Percentiles rank a stretch among this genome's conserved stretches.
These are phyloP conservation scores for Balearica regulorum DNA, from an alignment of 2,797 vertebrate genomes.

Conservation along the genomic window DNA sequence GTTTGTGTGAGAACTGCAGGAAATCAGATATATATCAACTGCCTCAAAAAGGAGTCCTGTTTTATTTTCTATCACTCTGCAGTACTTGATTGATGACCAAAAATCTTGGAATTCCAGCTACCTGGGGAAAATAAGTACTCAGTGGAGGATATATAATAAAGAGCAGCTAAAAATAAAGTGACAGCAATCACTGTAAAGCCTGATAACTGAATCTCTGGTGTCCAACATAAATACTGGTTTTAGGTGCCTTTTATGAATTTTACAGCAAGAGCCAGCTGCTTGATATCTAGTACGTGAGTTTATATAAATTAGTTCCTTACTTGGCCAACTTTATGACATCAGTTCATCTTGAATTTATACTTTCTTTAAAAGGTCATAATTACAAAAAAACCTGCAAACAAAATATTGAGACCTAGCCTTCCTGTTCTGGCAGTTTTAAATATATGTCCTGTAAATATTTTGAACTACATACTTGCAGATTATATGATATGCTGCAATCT, in stretches of 20 bases:
- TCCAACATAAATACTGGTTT: slow-evolving; percentile 30
- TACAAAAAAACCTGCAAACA: neutral
- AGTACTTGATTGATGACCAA: slow-evolving; percentile 12
- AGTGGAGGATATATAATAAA: slow-evolving; percentile 13
- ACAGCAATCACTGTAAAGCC: slow-evolving; percentile 44
- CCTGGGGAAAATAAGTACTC: slow-evolving; percentile 25
- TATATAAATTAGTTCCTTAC: slow-evolving; percentile 51
- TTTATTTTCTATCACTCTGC: slow-evolving; percentile 33
- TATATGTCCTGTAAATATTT: neutral
- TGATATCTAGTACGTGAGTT: slow-evolving; percentile 38
- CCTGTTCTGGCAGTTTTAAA: neutral
- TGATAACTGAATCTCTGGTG: slow-evolving; percentile 54
- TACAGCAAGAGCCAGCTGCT: slow-evolving; percentile 43
- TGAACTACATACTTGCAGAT: neutral
- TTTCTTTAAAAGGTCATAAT: neutral
- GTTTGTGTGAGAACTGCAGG: neutral
- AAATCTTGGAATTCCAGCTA: slow-evolving; percentile 32
- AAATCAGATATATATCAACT: slow-evolving; percentile 11
- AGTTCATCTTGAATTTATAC: slow-evolving; percentile 27
- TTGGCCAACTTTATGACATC: slow-evolving; percentile 24
- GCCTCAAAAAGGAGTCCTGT: neutral
- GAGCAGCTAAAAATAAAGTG: slow-evolving; percentile 51
- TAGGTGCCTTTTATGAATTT: slow-evolving; percentile 33
- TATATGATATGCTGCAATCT: neutral
- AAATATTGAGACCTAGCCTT: neutral